These are phyloP conservation scores for Lacanobia oleracea DNA, from an alignment of 2,888 invertebrate species.

Conservation along the genomic window DNA sequence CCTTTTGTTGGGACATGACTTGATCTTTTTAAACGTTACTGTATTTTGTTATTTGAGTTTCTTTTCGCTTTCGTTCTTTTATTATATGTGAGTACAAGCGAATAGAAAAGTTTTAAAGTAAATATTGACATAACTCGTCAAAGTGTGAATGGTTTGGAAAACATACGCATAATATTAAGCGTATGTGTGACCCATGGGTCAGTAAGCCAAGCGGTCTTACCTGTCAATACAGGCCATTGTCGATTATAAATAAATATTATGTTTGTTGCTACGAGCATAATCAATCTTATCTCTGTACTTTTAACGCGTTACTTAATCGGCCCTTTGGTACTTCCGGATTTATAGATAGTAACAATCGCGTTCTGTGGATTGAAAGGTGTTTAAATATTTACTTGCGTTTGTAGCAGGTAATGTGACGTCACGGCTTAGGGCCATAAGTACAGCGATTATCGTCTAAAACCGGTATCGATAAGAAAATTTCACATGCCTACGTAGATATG, in stretches of 20 bases:
- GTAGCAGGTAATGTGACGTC: conserved; percentile 38
- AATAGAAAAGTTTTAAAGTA: conserved; percentile 78
- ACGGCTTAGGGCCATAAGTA: conserved; percentile 30
- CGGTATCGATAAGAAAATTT: conserved; percentile 45
- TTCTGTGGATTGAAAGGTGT: conserved; percentile 46
- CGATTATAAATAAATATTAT: conserved; percentile 40
- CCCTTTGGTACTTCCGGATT: conserved; percentile 42
- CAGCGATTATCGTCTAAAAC: conserved; percentile 37
- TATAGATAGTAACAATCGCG: conserved; percentile 23
- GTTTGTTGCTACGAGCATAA: conserved; percentile 45
- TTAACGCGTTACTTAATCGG: conserved; percentile 55
- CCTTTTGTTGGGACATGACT: conserved; percentile 78
- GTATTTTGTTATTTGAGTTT: conserved; percentile 69
- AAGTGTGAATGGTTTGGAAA: conserved; percentile 77
- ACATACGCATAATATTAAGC: conserved; percentile 67
- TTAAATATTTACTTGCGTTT: conserved; percentile 43
- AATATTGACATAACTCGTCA: conserved; percentile 81
- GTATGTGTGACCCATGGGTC: conserved; percentile 77
- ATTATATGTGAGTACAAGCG: conserved; percentile 62
- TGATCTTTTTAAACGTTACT: conserved; percentile 69
- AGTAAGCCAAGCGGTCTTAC: conserved; percentile 77
- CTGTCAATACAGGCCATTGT: conserved; percentile 59
- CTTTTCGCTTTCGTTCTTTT: conserved; percentile 75
- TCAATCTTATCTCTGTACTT: conserved; percentile 43
- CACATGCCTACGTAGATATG: conserved; percentile 19